Base-by-base conservation (phyloP, 2,888 invertebrate species). In the Isoperla grammatica region DNA sequence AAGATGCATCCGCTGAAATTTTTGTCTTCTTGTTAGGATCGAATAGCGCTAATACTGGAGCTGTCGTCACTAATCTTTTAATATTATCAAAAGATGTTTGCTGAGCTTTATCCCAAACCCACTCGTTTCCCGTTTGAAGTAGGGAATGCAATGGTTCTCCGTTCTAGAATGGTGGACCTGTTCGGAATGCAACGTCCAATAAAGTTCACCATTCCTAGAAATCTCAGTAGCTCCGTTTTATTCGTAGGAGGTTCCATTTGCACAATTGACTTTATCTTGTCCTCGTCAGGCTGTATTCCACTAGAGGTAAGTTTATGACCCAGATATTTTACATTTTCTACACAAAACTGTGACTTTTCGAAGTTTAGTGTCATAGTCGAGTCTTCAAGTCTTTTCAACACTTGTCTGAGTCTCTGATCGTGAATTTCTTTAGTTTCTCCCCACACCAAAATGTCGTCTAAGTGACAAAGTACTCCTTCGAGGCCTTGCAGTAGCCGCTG, bases 361-460 rank as follows among this genome's bases (percentile, higher is more conserved):
- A 45, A 49, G 50, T 65, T 65, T 9, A 65, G 45, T 13, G 63
- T 62, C n/a, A 48, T 11, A 39, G 56, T 53, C 1, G 35, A 45
- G 17, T 46, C 23, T 56, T 48, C 43, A n/a, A 56, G 11, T 22
- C 22, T 53, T 39, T 53, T 17, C 29, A 70, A 60, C 11, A 69
- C 67, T 59, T 63, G 49, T 37, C 46, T 45, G 22, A 70, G 20
- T 8, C 63, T 67, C 40, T 48, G 42, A 59, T 67, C 60, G 49
- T 68, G 68, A 13, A 67, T 43, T 57, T 67, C 66, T 12, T 57
- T 39, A 6, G 65, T 65, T 5, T 56, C 23, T 0, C 64, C 68
- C 39, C 37, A 57, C 9, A 64, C 37, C 1, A 63, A 39, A 13
- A 60, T 13, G 50, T 64, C 64, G 46, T 64, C 64, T 11, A 64